phyloP scores from a whole-genome alignment of 2,113 vertebrate species.

The Mesembrinibis cayennensis region DNA sequence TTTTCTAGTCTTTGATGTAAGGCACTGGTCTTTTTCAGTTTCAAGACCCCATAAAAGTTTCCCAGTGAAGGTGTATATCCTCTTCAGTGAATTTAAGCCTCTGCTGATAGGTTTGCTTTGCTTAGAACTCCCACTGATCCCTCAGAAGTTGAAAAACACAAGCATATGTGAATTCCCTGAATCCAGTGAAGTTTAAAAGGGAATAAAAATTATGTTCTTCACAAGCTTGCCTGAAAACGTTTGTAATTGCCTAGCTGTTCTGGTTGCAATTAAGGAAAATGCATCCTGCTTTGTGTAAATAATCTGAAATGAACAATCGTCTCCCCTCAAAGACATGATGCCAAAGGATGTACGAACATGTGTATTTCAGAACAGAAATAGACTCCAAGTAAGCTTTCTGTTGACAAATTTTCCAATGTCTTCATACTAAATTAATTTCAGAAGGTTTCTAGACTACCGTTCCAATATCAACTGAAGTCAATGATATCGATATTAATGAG shows the following conservation, averaged over 20 bases:
- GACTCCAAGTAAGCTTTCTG: background rate
- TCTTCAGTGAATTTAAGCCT: background rate
- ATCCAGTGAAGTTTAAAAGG: background rate
- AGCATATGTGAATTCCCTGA: background rate
- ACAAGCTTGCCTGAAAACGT: background rate
- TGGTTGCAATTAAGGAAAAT: background rate
- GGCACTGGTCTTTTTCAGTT: background rate
- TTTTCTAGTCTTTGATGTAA: constrained; percentile 33
- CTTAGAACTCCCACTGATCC: background rate
- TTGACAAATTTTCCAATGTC: background rate
- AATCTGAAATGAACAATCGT: background rate
- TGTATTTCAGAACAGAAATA: background rate
- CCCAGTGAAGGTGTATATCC: background rate
- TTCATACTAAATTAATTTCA: background rate
- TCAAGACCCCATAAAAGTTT: constrained; percentile 31
- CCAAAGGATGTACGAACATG: background rate
- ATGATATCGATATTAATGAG: background rate
- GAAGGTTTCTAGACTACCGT: background rate
- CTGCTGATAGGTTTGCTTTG: background rate
- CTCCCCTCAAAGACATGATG: background rate
- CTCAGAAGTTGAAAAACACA: constrained; percentile 7
- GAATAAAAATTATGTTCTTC: background rate
- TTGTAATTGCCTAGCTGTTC: background rate
- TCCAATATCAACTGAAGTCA: background rate
- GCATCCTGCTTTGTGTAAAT: background rate